Percentiles rank a stretch among this genome's conserved stretches.
Conservation (phyloP, 2,888 invertebrate species). For the Drosophila niveifrons region DNA sequence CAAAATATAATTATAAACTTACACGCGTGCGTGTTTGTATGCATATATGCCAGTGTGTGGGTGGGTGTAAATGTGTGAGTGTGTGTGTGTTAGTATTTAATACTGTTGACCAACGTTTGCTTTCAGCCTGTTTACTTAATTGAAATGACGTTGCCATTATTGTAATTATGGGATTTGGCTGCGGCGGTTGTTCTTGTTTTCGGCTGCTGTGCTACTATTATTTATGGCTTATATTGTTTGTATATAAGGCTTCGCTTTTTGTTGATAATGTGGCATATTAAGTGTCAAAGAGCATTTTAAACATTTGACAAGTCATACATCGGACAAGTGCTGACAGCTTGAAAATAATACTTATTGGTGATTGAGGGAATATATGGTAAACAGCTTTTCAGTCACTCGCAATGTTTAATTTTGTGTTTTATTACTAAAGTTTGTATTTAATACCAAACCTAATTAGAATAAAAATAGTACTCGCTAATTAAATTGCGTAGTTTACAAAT, state of each 20-base stretch:
- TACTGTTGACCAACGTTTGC: conserved; percentile 22
- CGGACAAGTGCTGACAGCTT: too few species aligned
- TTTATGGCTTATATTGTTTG: conserved; percentile 31
- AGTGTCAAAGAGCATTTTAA: conserved; percentile 17
- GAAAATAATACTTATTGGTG: too few species aligned
- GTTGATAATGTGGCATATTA: conserved; percentile 25
- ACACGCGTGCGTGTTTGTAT: neutral
- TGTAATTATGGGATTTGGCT: conserved; percentile 31
- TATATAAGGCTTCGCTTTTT: conserved; percentile 19
- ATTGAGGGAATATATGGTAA: neutral
- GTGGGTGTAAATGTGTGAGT: neutral
- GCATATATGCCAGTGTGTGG: neutral
- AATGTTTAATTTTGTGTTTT: too few species aligned
- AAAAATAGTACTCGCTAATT: too few species aligned
- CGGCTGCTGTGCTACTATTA: conserved; percentile 14
- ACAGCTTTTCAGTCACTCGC: neutral
- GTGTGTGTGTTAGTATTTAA: conserved; percentile 30
- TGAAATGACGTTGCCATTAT: conserved; percentile 24
- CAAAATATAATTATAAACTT: conserved; percentile 47
- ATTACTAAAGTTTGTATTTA: too few species aligned
- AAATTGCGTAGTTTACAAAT: too few species aligned
- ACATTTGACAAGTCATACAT: conserved; percentile 9
- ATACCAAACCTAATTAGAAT: too few species aligned
- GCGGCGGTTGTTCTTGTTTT: conserved; percentile 10
- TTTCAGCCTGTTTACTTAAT: conserved; percentile 27